Conservation (phyloP, 2,113 vertebrate species). For the Prietella phreatophila region DNA sequence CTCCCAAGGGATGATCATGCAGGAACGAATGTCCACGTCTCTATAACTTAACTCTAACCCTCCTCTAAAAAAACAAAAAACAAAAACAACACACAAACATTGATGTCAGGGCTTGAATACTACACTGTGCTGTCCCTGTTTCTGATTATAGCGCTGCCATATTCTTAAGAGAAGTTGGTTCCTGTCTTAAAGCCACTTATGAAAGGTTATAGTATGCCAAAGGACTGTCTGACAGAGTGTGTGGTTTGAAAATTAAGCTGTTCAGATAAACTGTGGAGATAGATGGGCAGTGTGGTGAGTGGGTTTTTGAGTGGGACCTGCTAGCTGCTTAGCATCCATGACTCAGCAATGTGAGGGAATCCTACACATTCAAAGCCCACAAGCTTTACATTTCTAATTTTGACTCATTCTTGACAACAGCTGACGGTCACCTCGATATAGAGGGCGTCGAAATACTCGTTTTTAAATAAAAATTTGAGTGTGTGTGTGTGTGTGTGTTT, state of each 20-base stretch:
- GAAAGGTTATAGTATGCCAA: constrained; percentile 6
- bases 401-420: background rate
- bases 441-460: background rate
- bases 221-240: constrained; percentile 1
- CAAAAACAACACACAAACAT: background rate
- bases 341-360: constrained; percentile 47
- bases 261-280: constrained; percentile 15
- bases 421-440: background rate
- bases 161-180: background rate
- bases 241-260: constrained; percentile 33
- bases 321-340: constrained; percentile 41
- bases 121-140: background rate
- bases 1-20: constrained; percentile 55
- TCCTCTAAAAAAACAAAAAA: constrained; percentile 57
- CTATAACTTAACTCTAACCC: constrained; percentile 65
- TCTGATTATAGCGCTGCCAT: background rate
- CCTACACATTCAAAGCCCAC: constrained; percentile 49
- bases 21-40: constrained; percentile 58
- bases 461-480: too few species aligned
- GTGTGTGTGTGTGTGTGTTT: too few species aligned
- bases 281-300: constrained; percentile 38
- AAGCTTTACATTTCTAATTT: constrained; percentile 10
- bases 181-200: background rate
- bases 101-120: background rate
- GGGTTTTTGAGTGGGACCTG: constrained; percentile 51